These are phyloP conservation scores for Gastrophysa polygoni DNA, from an alignment of 2,888 invertebrate genomes.

Conservation along the genomic window DNA sequence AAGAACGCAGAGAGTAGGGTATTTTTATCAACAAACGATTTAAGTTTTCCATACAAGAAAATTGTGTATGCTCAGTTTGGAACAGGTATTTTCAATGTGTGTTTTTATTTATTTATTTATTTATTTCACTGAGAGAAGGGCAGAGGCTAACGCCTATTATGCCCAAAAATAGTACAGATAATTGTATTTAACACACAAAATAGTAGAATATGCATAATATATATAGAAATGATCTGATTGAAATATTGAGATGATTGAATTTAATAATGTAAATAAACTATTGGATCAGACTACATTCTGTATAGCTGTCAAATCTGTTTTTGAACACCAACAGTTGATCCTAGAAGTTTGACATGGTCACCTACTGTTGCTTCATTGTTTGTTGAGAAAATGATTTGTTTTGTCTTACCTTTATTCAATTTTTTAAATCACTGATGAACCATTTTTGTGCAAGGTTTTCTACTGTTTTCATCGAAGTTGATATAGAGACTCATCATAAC, in stretches of 20 bases:
- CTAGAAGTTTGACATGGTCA: conserved; percentile 8
- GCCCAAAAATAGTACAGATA: too few species aligned
- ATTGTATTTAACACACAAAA: too few species aligned
- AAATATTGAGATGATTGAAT: too few species aligned
- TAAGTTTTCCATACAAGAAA: background rate
- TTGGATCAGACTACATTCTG: too few species aligned
- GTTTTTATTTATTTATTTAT: too few species aligned
- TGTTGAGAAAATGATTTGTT: conserved; percentile 1
- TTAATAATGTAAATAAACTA: too few species aligned
- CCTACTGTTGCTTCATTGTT: conserved; percentile 3
- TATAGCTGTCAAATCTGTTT: background rate
- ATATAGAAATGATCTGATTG: too few species aligned
- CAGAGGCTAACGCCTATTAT: too few species aligned
- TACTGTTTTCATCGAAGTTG: conserved; percentile 3
- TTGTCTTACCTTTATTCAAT: conserved; percentile 1
- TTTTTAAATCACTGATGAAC: background rate
- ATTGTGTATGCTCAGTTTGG: background rate
- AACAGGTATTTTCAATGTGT: background rate
- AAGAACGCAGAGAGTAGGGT: conserved; percentile 10
- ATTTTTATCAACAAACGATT: conserved; percentile 6
- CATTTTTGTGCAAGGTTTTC: background rate
- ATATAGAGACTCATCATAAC: conserved; percentile 6
- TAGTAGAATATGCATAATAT: too few species aligned
- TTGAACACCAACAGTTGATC: background rate
- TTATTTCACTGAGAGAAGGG: too few species aligned